phyloP scores from a whole-genome alignment of 2,888 invertebrate genomes.

The Papilio protenor region DNA sequence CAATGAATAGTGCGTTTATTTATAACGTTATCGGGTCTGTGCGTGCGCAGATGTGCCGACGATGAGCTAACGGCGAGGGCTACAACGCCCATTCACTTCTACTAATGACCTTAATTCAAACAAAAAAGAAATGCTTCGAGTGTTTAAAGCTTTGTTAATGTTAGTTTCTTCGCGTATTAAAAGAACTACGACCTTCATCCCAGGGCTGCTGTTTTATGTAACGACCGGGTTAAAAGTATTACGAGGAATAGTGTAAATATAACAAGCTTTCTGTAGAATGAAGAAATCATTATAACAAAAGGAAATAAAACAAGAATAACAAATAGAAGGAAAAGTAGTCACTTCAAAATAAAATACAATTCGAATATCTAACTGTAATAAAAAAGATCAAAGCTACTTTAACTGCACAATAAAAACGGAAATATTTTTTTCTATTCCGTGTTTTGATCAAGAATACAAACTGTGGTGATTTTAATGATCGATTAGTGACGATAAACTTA shows the following conservation, averaged over 20 bases:
- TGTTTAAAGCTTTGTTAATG: slow-evolving; percentile 19
- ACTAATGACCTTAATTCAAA: slow-evolving; percentile 36
- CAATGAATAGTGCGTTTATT: slow-evolving; percentile 72
- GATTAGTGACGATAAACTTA: slow-evolving; percentile 42
- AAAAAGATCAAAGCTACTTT: slow-evolving; percentile 6
- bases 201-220: neutral
- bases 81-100: slow-evolving; percentile 40
- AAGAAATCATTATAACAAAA: too few relatives aligned
- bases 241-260: neutral
- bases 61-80: slow-evolving; percentile 48
- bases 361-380: neutral
- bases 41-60: slow-evolving; percentile 67
- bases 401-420: neutral
- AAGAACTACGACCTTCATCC: neutral
- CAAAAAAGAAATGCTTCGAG: slow-evolving; percentile 29
- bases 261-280: too few relatives aligned
- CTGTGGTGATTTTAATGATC: slow-evolving; percentile 43
- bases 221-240: neutral
- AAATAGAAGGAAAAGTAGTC: neutral
- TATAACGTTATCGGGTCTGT: slow-evolving; percentile 69
- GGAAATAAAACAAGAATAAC: too few relatives aligned
- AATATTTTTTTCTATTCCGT: neutral
- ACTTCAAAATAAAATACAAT: neutral
- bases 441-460: neutral
- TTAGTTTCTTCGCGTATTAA: neutral